A percentile compares a stretch with the other conserved stretches of the same genome.
phyloP scores from a whole-genome alignment of 2,888 invertebrate genomes.

The Zaprionus obscuricornis region DNA sequence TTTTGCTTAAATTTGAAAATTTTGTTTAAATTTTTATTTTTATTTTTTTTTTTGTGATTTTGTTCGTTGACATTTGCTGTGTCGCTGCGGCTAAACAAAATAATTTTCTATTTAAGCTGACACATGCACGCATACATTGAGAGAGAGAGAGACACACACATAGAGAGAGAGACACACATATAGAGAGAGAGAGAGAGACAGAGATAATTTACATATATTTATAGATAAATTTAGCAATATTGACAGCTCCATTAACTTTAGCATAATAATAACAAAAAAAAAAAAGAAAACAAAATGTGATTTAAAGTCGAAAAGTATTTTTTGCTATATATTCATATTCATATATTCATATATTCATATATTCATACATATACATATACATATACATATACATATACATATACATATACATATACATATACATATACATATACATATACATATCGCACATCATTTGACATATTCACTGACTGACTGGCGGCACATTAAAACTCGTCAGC shows the following conservation, averaged over 20 bases:
- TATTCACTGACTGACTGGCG: slow-evolving; percentile 12
- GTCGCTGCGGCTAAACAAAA: slow-evolving; percentile 25
- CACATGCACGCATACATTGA: slow-evolving; percentile 1
- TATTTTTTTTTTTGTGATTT: no score
- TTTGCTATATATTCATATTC: not conserved
- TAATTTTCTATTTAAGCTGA: slow-evolving; percentile 24
- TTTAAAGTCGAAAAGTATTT: slow-evolving; percentile 1
- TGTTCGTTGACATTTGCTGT: no score
- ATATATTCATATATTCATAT: no score
- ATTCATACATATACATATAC: no score
- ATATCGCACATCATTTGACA: no score
- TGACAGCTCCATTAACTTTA: slow-evolving; percentile 13
- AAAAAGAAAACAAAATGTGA: slow-evolving; percentile 1
- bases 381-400: no score
- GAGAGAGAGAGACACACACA: not conserved
- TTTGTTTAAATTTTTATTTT: no score
- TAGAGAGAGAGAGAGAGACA: no score
- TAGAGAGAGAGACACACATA: no score
- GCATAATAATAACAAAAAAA: not conserved
- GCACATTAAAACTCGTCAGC: slow-evolving; percentile 14
- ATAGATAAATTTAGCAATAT: not conserved
- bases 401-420: no score
- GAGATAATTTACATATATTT: not conserved
- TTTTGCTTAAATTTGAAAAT: no score
- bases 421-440: no score